phyloP scores from a whole-genome alignment of 2,113 vertebrate species.

The Stegostoma tigrinum region DNA sequence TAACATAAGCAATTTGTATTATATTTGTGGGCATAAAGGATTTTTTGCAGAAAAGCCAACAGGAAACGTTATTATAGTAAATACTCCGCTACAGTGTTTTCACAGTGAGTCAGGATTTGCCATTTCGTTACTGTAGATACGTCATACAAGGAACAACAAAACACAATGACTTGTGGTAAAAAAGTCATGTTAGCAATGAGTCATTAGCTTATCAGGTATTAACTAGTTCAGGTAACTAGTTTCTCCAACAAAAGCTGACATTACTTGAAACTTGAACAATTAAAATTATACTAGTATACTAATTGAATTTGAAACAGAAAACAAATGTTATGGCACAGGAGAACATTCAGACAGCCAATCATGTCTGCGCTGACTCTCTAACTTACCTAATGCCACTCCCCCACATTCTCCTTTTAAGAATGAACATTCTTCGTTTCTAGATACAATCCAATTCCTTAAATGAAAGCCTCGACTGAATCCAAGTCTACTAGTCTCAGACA shows the following conservation, averaged over 20 bases:
- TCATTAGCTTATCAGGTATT: neutral
- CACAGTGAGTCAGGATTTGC: neutral
- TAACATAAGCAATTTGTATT: neutral
- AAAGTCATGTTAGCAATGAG: neutral
- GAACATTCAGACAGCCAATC: neutral
- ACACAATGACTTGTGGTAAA: neutral
- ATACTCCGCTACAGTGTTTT: neutral
- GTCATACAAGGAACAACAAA: neutral
- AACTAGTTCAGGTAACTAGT: neutral
- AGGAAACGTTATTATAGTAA: neutral
- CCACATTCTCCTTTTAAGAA: neutral
- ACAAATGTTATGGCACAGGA: neutral
- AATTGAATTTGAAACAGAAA: too few species aligned
- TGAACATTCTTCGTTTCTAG: neutral
- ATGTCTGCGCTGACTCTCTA: neutral
- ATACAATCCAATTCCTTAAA: neutral
- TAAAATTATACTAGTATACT: neutral
- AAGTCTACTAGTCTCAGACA: neutral
- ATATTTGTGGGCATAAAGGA: neutral
- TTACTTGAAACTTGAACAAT: neutral
- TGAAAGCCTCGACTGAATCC: neutral
- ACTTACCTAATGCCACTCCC: neutral
- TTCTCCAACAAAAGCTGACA: neutral
- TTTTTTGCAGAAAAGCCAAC: neutral
- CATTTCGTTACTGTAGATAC: neutral